Evolutionary conservation across 2,113 vertebrate genomes (phyloP), one percentile per base, ranked within the genome.

Genomic region (Microtus richardsoni): DNA sequence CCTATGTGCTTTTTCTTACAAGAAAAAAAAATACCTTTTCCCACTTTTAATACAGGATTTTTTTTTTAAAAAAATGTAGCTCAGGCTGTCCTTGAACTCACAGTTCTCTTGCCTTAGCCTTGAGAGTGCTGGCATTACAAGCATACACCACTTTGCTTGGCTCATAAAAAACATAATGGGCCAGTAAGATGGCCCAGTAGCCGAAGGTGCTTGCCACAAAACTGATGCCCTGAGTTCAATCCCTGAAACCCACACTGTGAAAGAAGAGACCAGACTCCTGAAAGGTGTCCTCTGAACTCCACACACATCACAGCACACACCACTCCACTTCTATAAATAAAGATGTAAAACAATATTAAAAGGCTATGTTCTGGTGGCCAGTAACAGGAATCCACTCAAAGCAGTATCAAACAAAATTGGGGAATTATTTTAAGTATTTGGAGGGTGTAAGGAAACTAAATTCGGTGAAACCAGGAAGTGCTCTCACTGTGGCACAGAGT

Each of bases 351-450:
- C 33, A 39, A 58, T 14, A 60, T 39, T 4, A 58, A 58, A 91
- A 60, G 19, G 58, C 58, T 86, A 54, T 87, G 91, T 90, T 92
- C 62, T 94, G 62, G 60, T 90, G 60, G 70, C 28, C 54, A 85
- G 13, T 70, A 89, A 66, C 2, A 88, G 44, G 17, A 89, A 86
- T 89, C 28, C 33, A 88, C 52, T 93, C 33, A 71, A 95, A 93
- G 6, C 4, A 54, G 5, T 80, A 64, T 74, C 86, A 92, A 36
- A 47, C 70, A 90, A 91, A 95, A 82, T 41, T 26, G 75, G 8
- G 5, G n/a, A 71, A 54, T 88, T 89, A 52, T 64, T 91, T 14
- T 13, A 60, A 60, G 22, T 36, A 78, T 36, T 52, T 52, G 52
- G 30, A 33, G 77, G 77, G 28, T 33, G 16, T 78, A 36, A 52